Evolutionary conservation across 1,140 invertebrate species (phyloP), one percentile per base, ranked within the genome.

Genomic region (Drosophila miranda): DNA sequence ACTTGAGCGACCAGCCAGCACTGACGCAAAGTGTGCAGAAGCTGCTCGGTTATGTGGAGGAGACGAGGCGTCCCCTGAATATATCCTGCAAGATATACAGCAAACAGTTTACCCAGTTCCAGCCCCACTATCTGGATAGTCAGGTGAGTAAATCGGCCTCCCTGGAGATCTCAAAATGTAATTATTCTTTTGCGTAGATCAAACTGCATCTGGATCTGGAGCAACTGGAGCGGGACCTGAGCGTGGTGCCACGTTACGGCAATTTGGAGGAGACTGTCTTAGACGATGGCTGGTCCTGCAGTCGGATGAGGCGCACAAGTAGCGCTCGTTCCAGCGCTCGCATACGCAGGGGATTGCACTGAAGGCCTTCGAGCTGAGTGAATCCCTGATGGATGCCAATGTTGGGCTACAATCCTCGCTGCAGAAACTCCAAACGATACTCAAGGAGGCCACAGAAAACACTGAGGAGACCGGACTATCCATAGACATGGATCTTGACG

Each of bases 21-120:
- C 51, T 30, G 4, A 61, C 0, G 28, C 54, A 6, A 7, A 44
- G 1, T 58, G 66, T 53, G n/a, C 38, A 1, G n/a, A 56, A 75
- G 6, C 38, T 91, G 0, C 55, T 34, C 0, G 42, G 45, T 8
- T 90, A 81, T 54, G 63, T 90, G 14, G 54, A 67, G 26, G 67
- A 77, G 28, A 70, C 66, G 0, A 80, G 73, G 43, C 79, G 80
- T 21, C 84, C 90, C 5, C 48, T 91, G 8, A 87, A 90, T 49
- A 41, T 78, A 0, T 52, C 73, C 6, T 79, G 86, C 54, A 91
- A 91, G 58, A 51, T 87, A 0, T 91, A 89, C 66, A 66, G 73
- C 6, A 90, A 90, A 28, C 67, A 90, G 6, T 75, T 90, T 9
- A 87, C 73, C 2, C 72, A 89, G 9, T 91, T 90, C 9, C 75